Evolutionary conservation across 2,797 vertebrate species (phyloP).

Genomic region (Sus cebifrons): DNA sequence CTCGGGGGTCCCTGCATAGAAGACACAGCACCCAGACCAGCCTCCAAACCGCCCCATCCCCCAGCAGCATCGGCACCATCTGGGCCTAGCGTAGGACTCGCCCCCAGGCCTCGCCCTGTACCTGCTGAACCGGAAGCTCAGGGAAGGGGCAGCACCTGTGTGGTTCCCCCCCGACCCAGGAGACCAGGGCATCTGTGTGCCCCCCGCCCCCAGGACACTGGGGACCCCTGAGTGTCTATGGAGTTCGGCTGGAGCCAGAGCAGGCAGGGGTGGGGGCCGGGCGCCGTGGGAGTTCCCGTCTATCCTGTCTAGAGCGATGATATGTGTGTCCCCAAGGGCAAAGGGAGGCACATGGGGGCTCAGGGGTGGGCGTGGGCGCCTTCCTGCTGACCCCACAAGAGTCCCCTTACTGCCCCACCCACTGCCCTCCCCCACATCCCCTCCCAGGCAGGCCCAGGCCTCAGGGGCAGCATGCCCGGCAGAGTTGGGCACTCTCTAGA

Average conservation of each 20-base stretch:
- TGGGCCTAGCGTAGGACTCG: neutral
- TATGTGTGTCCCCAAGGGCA: too few relatives aligned
- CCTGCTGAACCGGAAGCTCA: neutral
- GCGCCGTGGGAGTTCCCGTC: rapidly evolving
- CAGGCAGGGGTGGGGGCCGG: neutral
- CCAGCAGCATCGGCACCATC: neutral
- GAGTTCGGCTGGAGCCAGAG: rapidly evolving
- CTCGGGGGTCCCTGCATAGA: neutral
- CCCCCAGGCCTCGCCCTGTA: too few relatives aligned
- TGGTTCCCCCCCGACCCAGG: too few relatives aligned
- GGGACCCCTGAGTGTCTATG: rapidly evolving
- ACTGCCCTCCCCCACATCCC: neutral
- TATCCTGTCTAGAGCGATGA: too few relatives aligned
- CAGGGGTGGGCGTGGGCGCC: too few relatives aligned
- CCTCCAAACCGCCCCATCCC: neutral
- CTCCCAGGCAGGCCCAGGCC: neutral
- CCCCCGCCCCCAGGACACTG: neutral
- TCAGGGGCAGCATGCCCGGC: rapidly evolving
- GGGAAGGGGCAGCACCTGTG: neutral
- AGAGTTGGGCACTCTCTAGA: rapidly evolving
- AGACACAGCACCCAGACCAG: neutral
- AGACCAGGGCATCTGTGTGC: neutral
- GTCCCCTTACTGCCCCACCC: too few relatives aligned
- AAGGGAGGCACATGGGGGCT: too few relatives aligned
- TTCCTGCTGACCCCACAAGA: too few relatives aligned